Percentiles rank a stretch among this genome's conserved stretches.
phyloP scores from a whole-genome alignment of 2,888 invertebrate species.

The Hydriomena furcata region DNA sequence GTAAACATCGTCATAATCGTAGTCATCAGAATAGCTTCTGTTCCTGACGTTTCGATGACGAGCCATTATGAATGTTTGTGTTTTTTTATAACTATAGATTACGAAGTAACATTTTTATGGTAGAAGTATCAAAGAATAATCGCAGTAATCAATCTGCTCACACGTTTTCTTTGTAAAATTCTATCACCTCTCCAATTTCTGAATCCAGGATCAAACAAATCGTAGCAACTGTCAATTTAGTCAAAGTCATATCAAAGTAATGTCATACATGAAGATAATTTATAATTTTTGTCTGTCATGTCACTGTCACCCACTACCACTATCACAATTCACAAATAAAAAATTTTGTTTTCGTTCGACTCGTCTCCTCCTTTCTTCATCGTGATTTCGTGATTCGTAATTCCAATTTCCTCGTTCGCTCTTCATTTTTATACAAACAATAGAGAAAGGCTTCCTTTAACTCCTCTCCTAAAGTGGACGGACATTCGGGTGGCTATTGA shows the following conservation, averaged over 20 bases:
- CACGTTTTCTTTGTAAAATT: constrained; percentile 42
- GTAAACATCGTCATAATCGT: constrained; percentile 95
- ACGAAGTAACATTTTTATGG: constrained; percentile 18
- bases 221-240: too few species aligned
- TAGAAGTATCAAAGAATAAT: constrained; percentile 30
- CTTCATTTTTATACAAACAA: neutral
- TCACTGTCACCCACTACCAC: too few species aligned
- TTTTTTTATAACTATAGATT: constrained; percentile 8
- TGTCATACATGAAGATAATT: too few species aligned
- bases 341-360: too few species aligned
- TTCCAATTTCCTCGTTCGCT: neutral
- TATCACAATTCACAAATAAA: too few species aligned
- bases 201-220: too few species aligned
- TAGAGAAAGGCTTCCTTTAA: neutral
- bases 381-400: too few species aligned
- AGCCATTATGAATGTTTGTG: constrained; percentile 84
- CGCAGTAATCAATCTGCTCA: constrained; percentile 24
- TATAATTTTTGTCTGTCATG: too few species aligned
- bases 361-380: too few species aligned
- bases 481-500: too few species aligned
- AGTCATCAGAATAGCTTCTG: constrained; percentile 94
- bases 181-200: constrained; percentile 4
- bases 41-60: constrained; percentile 93
- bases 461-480: too few species aligned
- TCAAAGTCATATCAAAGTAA: too few species aligned